Conservation (phyloP, 2,888 invertebrate genomes). For the Dorcus parallelipipedus region DNA sequence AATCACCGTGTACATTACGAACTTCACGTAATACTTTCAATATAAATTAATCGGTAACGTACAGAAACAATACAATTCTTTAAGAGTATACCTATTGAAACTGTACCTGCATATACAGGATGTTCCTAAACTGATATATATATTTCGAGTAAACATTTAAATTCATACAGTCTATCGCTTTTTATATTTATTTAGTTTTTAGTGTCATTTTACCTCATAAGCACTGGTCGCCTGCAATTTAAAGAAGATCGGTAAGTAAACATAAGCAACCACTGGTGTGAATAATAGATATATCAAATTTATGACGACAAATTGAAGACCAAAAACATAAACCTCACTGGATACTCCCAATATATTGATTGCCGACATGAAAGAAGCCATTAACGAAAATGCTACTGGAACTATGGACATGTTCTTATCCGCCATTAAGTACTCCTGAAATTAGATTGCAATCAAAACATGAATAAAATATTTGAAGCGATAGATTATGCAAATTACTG, state of each 20-base stretch:
- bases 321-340: slow-evolving; percentile 80
- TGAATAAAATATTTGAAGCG: background rate
- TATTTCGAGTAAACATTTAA: too few relatives aligned
- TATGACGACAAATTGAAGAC: slow-evolving; percentile 75
- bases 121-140: too few relatives aligned
- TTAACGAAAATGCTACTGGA: slow-evolving; percentile 83
- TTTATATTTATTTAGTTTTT: too few relatives aligned
- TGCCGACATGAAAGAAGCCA: slow-evolving; percentile 94
- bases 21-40: too few relatives aligned
- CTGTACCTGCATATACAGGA: too few relatives aligned
- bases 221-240: slow-evolving; percentile 80
- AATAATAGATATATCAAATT: slow-evolving; percentile 75
- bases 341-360: slow-evolving; percentile 86
- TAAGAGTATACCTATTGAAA: too few relatives aligned
- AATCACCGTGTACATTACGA: too few relatives aligned
- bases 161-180: too few relatives aligned
- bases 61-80: too few relatives aligned
- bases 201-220: slow-evolving; percentile 63
- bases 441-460: slow-evolving; percentile 20
- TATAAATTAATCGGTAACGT: too few relatives aligned
- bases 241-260: slow-evolving; percentile 84
- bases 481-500: too few relatives aligned
- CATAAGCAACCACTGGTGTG: slow-evolving; percentile 72
- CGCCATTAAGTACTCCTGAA: slow-evolving; percentile 79
- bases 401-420: slow-evolving; percentile 74